Evolutionary conservation across 2,888 invertebrate species (phyloP).

Genomic region (Drosophila monieri): DNA sequence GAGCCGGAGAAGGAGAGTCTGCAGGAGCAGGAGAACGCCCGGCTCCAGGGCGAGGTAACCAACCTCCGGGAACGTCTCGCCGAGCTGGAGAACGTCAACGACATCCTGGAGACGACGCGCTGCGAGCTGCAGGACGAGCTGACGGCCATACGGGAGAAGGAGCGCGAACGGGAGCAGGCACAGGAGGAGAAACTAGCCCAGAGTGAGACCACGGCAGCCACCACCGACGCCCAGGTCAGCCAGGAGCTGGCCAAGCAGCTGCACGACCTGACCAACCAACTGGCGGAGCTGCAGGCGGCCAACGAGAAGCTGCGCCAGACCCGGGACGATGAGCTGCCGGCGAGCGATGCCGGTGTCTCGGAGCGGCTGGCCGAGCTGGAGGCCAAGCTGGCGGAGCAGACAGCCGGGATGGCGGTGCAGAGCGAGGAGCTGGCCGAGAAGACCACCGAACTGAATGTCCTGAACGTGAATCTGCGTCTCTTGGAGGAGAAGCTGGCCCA

Average conservation of each 20-base stretch:
- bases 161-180: conserved; percentile 39
- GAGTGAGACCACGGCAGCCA: background rate
- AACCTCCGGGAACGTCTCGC: conserved; percentile 87
- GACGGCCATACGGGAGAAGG: conserved; percentile 83
- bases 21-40: conserved; percentile 44
- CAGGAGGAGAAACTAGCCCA: background rate
- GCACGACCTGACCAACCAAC: conserved; percentile 65
- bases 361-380: conserved; percentile 82
- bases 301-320: conserved; percentile 21
- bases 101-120: conserved; percentile 85
- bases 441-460: conserved; percentile 85
- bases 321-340: conserved; percentile 83
- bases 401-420: conserved; percentile 85
- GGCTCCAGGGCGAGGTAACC: conserved; percentile 48
- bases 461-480: conserved; percentile 84
- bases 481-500: conserved; percentile 82
- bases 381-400: conserved; percentile 85
- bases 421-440: conserved; percentile 86
- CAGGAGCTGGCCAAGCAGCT: conserved; percentile 81
- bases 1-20: conserved; percentile 45
- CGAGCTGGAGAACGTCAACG: conserved; percentile 86
- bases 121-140: conserved; percentile 81
- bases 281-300: conserved; percentile 35
- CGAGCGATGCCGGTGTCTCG: conserved; percentile 85
- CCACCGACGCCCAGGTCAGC: conserved; percentile 64